Evolutionary conservation across 2,797 vertebrate species (phyloP).

Genomic region (Molossus molossus): DNA sequence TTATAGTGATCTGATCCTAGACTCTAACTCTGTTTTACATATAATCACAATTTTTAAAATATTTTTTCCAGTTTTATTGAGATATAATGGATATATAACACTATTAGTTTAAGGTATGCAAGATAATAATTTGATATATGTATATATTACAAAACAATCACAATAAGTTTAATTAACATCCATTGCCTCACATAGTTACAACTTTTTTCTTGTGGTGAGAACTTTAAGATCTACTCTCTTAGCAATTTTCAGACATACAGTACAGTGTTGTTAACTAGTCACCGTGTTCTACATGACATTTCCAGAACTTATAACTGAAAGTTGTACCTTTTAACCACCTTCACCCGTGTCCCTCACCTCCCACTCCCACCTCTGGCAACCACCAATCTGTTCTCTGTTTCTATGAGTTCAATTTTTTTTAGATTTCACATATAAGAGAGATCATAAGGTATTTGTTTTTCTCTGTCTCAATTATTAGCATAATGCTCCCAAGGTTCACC

Average conservation of each 20-base stretch:
- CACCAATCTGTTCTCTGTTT: neutral
- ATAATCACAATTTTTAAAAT: neutral
- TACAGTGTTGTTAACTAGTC: neutral
- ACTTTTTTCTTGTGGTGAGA: neutral
- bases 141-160: neutral
- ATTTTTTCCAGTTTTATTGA: neutral
- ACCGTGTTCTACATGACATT: neutral
- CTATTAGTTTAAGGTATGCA: neutral
- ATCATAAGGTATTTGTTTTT: neutral
- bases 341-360: neutral
- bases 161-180: neutral
- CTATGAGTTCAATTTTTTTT: neutral
- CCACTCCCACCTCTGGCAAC: neutral
- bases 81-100: neutral
- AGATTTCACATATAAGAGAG: too few relatives aligned
- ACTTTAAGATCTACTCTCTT: neutral
- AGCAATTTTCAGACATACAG: neutral
- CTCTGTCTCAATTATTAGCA: neutral
- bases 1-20: neutral
- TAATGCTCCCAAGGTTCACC: neutral
- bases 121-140: neutral
- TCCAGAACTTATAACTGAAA: neutral
- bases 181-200: neutral
- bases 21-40: slow-evolving; percentile 13
- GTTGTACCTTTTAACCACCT: neutral